Percentiles rank a stretch among this genome's conserved stretches.
Conservation (phyloP, 2,113 vertebrate species). For the Ceuthmochares aereus region DNA sequence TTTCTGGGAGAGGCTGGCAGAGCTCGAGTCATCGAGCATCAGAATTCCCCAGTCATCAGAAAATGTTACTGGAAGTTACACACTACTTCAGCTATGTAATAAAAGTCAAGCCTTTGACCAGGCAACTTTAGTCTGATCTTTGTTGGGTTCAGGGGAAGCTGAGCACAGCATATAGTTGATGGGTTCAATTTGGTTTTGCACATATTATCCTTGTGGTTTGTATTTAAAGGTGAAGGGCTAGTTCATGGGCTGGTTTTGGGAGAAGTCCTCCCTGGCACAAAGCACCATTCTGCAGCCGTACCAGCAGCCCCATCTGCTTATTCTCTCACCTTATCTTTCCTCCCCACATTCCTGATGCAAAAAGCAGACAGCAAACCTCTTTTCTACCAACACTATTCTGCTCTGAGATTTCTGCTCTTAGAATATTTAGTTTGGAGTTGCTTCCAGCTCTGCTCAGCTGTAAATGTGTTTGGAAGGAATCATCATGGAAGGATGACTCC, state of each 20-base stretch:
- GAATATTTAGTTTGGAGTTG: accelerated
- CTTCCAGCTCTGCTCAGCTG: not conserved
- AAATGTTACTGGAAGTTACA: accelerated
- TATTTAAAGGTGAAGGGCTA: not conserved
- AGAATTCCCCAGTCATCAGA: not conserved
- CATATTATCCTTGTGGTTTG: accelerated
- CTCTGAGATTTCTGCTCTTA: accelerated
- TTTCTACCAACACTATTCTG: not conserved
- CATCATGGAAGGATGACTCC: not conserved
- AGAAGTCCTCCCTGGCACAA: accelerated
- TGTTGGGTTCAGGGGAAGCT: not conserved
- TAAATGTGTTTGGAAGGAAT: not conserved
- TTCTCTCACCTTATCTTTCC: not conserved
- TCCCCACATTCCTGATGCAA: accelerated
- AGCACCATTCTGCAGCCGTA: not conserved
- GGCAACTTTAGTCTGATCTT: accelerated
- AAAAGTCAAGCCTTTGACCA: not conserved
- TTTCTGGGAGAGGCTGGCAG: not conserved
- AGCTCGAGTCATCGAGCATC: not conserved
- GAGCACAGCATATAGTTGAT: accelerated
- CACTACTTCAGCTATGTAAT: accelerated
- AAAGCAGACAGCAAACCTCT: not conserved
- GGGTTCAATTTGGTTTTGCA: not conserved
- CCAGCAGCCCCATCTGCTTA: not conserved
- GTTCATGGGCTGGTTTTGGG: not conserved